Base-by-base conservation (phyloP, 2,888 invertebrate genomes). In the Didymodactylos carnosus region DNA sequence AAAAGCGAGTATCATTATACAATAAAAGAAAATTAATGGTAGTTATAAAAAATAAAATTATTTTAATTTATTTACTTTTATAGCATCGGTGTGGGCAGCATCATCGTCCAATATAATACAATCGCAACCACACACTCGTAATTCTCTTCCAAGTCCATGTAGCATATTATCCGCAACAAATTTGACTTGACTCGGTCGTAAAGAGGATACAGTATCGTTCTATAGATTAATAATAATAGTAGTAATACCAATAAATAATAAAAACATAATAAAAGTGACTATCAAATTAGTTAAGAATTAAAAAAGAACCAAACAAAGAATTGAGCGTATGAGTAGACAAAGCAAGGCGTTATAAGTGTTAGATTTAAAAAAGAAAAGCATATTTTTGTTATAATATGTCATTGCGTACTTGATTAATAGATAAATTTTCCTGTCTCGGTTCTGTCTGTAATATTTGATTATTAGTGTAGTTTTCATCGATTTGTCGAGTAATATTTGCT, bases 151-250 rank as follows among this genome's bases (percentile, higher is more conserved):
- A 13, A 74, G 27, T 8, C 74, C 74, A 10, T 71, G 53, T 43
- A 74, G 46, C 74, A 74, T 74, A 39, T 74, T 74, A 27, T 74
- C 74, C 39, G 53, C 71, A 41, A 74, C 53, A 39, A 74, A 41
- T 39, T 53, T 41, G 2, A 74, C 39, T 35, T 71, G 53, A 19
- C 39, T 35, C 7, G 70, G 46, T 25, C 71, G 23, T 2, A n/a
- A n/a, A n/a, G n/a, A n/a, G n/a, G n/a, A n/a, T n/a, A n/a, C n/a
- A n/a, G n/a, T n/a, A n/a, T n/a, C n/a, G n/a, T n/a, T n/a, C n/a
- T n/a, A n/a, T n/a, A n/a, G n/a, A n/a, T n/a, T n/a, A n/a, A n/a
- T n/a, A n/a, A n/a, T n/a, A n/a, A n/a, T n/a, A n/a, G n/a, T n/a
- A n/a, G n/a, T n/a, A n/a, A n/a, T n/a, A n/a, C n/a, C n/a, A 13